Base-by-base conservation (phyloP, 2,113 vertebrate genomes). In the Furnarius figulus region DNA sequence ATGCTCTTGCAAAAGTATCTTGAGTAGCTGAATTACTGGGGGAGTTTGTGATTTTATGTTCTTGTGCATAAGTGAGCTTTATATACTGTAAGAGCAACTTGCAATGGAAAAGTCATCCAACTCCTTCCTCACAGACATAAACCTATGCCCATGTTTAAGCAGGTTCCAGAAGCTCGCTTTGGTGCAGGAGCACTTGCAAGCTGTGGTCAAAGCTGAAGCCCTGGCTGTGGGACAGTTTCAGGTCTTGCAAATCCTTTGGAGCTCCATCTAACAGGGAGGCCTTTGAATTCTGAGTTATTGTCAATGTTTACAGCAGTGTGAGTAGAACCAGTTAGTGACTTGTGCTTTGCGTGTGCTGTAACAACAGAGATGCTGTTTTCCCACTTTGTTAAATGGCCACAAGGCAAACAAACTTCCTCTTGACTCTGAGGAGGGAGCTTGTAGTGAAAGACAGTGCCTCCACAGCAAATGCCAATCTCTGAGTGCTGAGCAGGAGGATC, bases 281-380 rank as follows among this genome's bases (percentile, higher is more conserved):
- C 87, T 87, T 95, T 92, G 80, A 80, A 58, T 90, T 77, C 80
- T 80, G 50, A 31, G 22, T 82, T 68, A 31, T 65, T 90, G 92
- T 84, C 66, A 55, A 4, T 76, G 77, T 77, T 93, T 93, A 65
- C 65, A 87, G 80, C 30, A 50, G 16, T 59, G 70, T 77, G 84
- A 92, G 82, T 31, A 77, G 67, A 84, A 49, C 56, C 86, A 89
- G 11, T 84, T 53, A 74, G 61, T 40, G 86, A 84, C 65, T 78
- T 74, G 72, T 55, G 47, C 76, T 95, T 93, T 90, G 44, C 81
- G 23, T 47, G 83, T 27, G 14, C 70, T 84, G 19, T 33, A 71
- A 31, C 44, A 79, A 87, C 71, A 78, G 77, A 78, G 74, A 61
- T 68, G 73, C 35, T 90, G 59, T 93, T 93, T 90, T 76, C 65